These are phyloP conservation scores for Epinephelus awoara DNA, from an alignment of 2,797 vertebrate genomes.

Conservation along the genomic window DNA sequence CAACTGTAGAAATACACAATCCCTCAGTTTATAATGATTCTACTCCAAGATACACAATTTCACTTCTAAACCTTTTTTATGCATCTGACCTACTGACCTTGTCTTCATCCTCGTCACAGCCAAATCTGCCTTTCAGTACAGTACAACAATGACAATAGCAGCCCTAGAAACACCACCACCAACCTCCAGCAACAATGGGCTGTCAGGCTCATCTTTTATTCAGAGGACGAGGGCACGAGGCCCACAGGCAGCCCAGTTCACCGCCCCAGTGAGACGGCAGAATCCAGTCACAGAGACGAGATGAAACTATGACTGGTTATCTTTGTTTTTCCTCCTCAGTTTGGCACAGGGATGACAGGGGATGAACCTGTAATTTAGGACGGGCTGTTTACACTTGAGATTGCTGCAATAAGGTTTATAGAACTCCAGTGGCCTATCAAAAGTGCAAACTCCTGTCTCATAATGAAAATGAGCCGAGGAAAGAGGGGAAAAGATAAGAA, in stretches of 20 bases:
- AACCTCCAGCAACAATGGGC: constrained; percentile 36
- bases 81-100: background rate
- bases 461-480: constrained; percentile 12
- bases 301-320: background rate
- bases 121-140: background rate
- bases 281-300: constrained; percentile 3
- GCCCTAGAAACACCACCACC: constrained; percentile 26
- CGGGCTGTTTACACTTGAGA: constrained; percentile 40
- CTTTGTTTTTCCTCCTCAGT: constrained; percentile 8
- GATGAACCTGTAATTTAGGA: background rate
- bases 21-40: background rate
- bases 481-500: constrained; percentile 14
- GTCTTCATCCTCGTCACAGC: background rate
- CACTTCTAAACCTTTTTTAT: no score
- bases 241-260: background rate
- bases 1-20: background rate
- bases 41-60: background rate
- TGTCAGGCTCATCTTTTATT: constrained; percentile 54
- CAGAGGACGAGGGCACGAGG: constrained; percentile 24
- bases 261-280: background rate
- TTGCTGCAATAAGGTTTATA: constrained; percentile 17
- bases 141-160: constrained; percentile 17
- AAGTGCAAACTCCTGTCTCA: constrained; percentile 9
- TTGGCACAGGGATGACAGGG: background rate
- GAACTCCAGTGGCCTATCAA: background rate